Evolutionary conservation across 1,140 invertebrate species (phyloP).

Genomic region (Lucilia sericata): DNA sequence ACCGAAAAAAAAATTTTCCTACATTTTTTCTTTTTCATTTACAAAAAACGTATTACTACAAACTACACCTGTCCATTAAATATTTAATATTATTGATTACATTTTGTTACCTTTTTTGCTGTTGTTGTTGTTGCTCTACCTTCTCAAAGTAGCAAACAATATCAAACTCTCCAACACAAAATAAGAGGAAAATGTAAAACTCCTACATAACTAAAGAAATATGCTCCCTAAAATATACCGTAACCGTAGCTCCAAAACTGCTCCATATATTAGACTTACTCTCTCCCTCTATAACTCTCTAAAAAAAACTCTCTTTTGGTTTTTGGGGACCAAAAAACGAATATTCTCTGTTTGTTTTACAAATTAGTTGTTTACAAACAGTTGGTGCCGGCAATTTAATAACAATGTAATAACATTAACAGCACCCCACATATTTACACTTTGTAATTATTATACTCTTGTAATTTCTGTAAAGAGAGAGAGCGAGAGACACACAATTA

Average conservation of each 20-base stretch:
- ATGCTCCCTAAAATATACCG: not conserved
- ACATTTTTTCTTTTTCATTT: not conserved
- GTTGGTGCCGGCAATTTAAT: not conserved
- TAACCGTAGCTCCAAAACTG: not conserved
- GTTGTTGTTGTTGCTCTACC: not conserved
- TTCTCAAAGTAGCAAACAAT: constrained; percentile 7
- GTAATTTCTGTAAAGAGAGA: no score
- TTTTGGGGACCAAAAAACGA: no score
- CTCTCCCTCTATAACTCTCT: not conserved
- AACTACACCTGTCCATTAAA: constrained; percentile 59
- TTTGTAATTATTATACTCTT: no score
- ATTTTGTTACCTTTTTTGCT: constrained; percentile 47
- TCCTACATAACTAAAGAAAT: not conserved
- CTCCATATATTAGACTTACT: not conserved
- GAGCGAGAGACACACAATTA: no score
- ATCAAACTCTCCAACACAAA: constrained; percentile 6
- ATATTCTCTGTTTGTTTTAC: constrained; percentile 38
- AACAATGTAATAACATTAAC: not conserved
- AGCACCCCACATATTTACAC: no score
- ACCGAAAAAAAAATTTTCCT: not conserved
- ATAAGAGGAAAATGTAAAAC: not conserved
- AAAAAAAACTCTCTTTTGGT: not conserved
- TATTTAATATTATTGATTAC: constrained; percentile 67
- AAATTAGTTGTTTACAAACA: constrained; percentile 36
- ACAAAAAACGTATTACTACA: constrained; percentile 31